Evolutionary conservation across 2,113 vertebrate species (phyloP).

Genomic region (Atherinomorus stipes): DNA sequence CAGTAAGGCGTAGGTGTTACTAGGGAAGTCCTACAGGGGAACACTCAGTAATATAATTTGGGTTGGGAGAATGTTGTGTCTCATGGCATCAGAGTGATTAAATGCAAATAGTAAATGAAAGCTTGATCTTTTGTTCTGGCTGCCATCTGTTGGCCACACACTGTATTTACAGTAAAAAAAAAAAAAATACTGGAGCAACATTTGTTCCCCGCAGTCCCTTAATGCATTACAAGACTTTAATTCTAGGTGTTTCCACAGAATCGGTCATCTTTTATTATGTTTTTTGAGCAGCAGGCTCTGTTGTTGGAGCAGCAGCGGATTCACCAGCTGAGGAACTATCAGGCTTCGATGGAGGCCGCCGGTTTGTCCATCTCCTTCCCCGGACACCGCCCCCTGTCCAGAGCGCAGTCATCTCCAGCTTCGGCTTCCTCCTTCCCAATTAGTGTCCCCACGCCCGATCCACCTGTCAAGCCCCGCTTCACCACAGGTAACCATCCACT

Average conservation of each 20-base stretch:
- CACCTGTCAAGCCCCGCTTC: slow-evolving; percentile 91
- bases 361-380: slow-evolving; percentile 91
- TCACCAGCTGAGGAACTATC: slow-evolving; percentile 96
- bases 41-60: neutral
- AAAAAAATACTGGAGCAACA: neutral
- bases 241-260: neutral
- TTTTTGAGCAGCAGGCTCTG: slow-evolving; percentile 89
- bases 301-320: slow-evolving; percentile 96
- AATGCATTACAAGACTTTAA: neutral
- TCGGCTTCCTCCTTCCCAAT: slow-evolving; percentile 91
- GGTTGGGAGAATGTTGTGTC: neutral
- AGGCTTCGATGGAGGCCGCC: slow-evolving; percentile 95
- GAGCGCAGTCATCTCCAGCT: slow-evolving; percentile 95
- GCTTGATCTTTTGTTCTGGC: slow-evolving; percentile 39
- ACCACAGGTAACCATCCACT: slow-evolving; percentile 87
- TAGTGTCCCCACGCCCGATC: slow-evolving; percentile 86
- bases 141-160: slow-evolving; percentile 65
- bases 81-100: neutral
- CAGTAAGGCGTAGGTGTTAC: neutral
- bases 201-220: neutral
- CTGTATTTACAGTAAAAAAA: slow-evolving; percentile 29
- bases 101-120: neutral
- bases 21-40: slow-evolving; percentile 14
- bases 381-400: slow-evolving; percentile 93
- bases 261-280: neutral